These are phyloP conservation scores for Drosophila crucigera DNA, from an alignment of 2,888 invertebrate species.

Conservation along the genomic window DNA sequence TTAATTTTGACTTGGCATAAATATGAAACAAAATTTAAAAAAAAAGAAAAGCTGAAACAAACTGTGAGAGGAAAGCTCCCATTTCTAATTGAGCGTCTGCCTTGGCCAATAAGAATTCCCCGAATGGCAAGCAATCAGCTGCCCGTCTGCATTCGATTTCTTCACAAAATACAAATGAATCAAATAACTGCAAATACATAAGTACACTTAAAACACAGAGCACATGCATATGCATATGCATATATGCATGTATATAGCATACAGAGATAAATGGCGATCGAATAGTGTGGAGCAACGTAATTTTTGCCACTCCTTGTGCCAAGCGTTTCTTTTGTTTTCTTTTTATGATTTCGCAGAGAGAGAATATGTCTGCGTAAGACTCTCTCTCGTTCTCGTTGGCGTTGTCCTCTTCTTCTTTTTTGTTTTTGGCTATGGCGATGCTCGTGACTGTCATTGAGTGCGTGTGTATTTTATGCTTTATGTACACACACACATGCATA, in stretches of 20 bases:
- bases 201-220: neutral
- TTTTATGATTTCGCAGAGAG: conserved; percentile 26
- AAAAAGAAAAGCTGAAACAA: neutral
- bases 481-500: neutral
- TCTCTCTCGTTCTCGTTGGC: conserved; percentile 32
- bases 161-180: conserved; percentile 21
- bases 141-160: conserved; percentile 46
- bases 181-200: conserved; percentile 25
- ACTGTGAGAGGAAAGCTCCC: conserved; percentile 18
- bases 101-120: conserved; percentile 44
- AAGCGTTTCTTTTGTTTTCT: conserved; percentile 35
- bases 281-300: conserved; percentile 32
- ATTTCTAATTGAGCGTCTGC: conserved; percentile 38
- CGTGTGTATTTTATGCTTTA: conserved; percentile 20
- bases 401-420: conserved; percentile 16
- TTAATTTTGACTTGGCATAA: conserved; percentile 2
- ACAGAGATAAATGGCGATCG: conserved; percentile 43
- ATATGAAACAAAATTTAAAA: conserved; percentile 20
- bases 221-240: neutral
- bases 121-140: conserved; percentile 27
- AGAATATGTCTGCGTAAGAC: conserved; percentile 52
- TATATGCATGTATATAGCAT: neutral
- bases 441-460: conserved; percentile 11
- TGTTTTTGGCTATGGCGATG: conserved; percentile 18
- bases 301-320: conserved; percentile 55